Evolutionary conservation across 2,888 invertebrate genomes (phyloP).

Genomic region (Gymnosoma rotundatum): DNA sequence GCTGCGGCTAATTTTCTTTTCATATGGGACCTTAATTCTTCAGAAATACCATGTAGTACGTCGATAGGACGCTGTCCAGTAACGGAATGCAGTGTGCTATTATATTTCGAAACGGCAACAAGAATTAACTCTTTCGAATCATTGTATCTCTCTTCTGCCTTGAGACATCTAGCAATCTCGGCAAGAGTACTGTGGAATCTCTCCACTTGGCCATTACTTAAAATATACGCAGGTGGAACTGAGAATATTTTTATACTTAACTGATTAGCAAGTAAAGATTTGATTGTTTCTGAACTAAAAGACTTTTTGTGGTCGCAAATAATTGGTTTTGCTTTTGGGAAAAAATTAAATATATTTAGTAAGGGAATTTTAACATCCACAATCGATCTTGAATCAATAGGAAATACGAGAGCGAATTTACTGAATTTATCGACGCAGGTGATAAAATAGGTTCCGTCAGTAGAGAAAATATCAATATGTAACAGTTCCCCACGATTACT

Average conservation of each 20-base stretch:
- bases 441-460: not conserved
- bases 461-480: slow-evolving; percentile 27
- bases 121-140: slow-evolving; percentile 24
- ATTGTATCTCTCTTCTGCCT: slow-evolving; percentile 4
- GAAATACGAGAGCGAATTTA: slow-evolving; percentile 23
- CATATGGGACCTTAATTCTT: too few relatives aligned
- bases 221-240: slow-evolving; percentile 13
- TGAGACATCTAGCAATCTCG: slow-evolving; percentile 20
- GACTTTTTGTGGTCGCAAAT: too few relatives aligned
- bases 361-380: slow-evolving; percentile 26
- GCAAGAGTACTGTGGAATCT: slow-evolving; percentile 23
- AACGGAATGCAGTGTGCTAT: slow-evolving; percentile 2
- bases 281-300: too few relatives aligned
- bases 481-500: not conserved
- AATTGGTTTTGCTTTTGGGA: too few relatives aligned
- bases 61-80: slow-evolving; percentile 9
- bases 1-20: not conserved
- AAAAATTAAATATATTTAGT: not conserved
- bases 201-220: slow-evolving; percentile 36
- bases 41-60: slow-evolving; percentile 15
- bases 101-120: slow-evolving; percentile 14
- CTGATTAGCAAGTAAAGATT: not conserved
- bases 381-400: slow-evolving; percentile 16
- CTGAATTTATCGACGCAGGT: slow-evolving; percentile 32
- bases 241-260: slow-evolving; percentile 11